Percentiles rank a stretch among this genome's conserved stretches.
Evolutionary conservation across 1,140 invertebrate species (phyloP).

Genomic region (Steinernema khuongi): DNA sequence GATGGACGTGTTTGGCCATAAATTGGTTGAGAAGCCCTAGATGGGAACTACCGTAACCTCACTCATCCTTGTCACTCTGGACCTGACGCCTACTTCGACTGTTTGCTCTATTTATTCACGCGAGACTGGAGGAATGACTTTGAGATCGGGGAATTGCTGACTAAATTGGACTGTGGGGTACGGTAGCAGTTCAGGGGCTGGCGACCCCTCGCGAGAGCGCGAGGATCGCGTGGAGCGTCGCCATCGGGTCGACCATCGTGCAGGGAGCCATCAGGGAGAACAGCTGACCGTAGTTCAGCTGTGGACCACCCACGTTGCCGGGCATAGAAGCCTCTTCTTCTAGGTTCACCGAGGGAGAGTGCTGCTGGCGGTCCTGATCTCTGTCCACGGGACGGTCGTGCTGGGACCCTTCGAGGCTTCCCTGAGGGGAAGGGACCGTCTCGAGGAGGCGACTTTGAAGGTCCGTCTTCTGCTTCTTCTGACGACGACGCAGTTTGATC

Average conservation of each 20-base stretch:
- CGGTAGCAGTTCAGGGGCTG: neutral
- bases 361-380: neutral
- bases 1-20: neutral
- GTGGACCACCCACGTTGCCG: neutral
- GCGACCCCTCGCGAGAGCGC: neutral
- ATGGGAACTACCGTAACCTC: too few relatives aligned
- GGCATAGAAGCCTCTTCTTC: neutral
- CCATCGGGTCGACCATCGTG: neutral
- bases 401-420: neutral
- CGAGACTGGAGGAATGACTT: neutral
- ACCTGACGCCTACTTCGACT: neutral
- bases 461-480: constrained; percentile 42
- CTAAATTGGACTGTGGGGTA: neutral
- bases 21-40: too few relatives aligned
- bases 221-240: neutral
- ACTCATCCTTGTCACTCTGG: too few relatives aligned
- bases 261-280: constrained; percentile 9
- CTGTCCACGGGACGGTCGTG: neutral
- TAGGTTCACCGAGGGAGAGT: neutral
- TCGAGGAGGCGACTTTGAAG: neutral
- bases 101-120: neutral
- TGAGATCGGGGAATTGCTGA: neutral
- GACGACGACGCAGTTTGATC: constrained; percentile 43
- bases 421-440: neutral
- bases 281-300: constrained; percentile 5